Evolutionary conservation across 2,113 vertebrate genomes (phyloP), one percentile per base, ranked within the genome.

Genomic region (Melierax canorus): DNA sequence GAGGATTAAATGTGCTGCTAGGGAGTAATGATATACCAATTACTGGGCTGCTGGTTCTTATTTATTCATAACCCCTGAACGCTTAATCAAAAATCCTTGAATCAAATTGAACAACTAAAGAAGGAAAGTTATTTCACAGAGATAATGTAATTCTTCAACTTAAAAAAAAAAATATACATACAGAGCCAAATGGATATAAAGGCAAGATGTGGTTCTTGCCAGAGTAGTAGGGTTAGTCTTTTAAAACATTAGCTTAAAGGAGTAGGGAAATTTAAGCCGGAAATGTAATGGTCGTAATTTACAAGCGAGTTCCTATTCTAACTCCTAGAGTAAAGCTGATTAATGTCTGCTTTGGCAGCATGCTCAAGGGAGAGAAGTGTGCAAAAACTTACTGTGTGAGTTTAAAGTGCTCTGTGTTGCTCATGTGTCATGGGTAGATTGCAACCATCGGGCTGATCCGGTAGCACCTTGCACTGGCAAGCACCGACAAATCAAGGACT

Each of bases 31-130:
- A 97, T 97, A 95, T 97, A 96, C 95, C 96, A 97, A 94, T 98
- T 97, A 97, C 94, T 82, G 87, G 78, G 95, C 97, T 96, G 86
- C 96, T 97, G 94, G 59, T 90, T 96, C 97, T 98, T 98, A 97
- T 98, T 98, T 98, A 98, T 98, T 98, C 96, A 98, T 98, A 97
- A 98, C 93, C 97, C 93, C 94, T 92, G 96, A 97, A 98, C 84
- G 96, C 97, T 98, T 98, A 97, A 98, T 98, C 98, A 98, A 98
- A 98, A 98, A 97, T 97, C 88, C 91, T 97, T 97, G 96, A 97
- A 97, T 97, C 96, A 97, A 97, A 98, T 46, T 93, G 97, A 98
- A 96, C 96, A 97, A 97, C 97, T 97, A 96, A 97, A 98, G 95
- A 96, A 95, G 88, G 92, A 98, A 98, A 98, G 94, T 98, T 98